Evolutionary conservation across 1,140 invertebrate genomes (phyloP).

Genomic region (Drosophila orena): DNA sequence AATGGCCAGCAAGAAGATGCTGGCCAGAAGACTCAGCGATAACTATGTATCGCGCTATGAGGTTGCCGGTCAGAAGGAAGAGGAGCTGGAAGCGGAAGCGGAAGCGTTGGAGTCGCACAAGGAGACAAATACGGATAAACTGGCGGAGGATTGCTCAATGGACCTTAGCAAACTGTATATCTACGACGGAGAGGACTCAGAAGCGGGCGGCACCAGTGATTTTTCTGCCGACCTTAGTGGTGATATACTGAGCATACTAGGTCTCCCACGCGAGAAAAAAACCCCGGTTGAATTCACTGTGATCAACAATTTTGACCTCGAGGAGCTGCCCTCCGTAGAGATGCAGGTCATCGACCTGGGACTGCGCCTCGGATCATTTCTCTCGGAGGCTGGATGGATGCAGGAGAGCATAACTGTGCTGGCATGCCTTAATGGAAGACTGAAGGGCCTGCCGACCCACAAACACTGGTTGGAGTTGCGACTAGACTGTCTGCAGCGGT

Average conservation of each 20-base stretch:
- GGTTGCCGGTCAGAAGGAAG: background rate
- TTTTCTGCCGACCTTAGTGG: too few relatives aligned
- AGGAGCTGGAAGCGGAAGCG: background rate
- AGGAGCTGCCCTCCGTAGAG: conserved; percentile 19
- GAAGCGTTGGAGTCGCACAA: background rate
- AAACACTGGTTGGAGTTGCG: conserved; percentile 85
- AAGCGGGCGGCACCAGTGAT: background rate
- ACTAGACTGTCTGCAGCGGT: conserved; percentile 91
- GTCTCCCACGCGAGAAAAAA: too few relatives aligned
- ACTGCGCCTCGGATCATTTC: conserved; percentile 89
- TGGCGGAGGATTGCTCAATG: background rate
- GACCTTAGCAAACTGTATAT: conserved; percentile 1
- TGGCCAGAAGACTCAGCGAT: conserved; percentile 62
- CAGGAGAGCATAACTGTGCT: conserved; percentile 90
- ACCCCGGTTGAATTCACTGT: conserved; percentile 1
- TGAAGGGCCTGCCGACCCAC: conserved; percentile 85
- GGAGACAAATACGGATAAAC: background rate
- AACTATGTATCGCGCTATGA: conserved; percentile 41
- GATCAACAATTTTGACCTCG: background rate
- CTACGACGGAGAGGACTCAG: background rate
- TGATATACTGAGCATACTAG: too few relatives aligned
- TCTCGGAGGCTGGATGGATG: conserved; percentile 95
- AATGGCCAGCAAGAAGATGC: conserved; percentile 63
- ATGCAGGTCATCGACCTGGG: conserved; percentile 86
- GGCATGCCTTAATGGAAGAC: conserved; percentile 87